Conservation (phyloP, 2,113 vertebrate species). For the Solenodon paradoxus region DNA sequence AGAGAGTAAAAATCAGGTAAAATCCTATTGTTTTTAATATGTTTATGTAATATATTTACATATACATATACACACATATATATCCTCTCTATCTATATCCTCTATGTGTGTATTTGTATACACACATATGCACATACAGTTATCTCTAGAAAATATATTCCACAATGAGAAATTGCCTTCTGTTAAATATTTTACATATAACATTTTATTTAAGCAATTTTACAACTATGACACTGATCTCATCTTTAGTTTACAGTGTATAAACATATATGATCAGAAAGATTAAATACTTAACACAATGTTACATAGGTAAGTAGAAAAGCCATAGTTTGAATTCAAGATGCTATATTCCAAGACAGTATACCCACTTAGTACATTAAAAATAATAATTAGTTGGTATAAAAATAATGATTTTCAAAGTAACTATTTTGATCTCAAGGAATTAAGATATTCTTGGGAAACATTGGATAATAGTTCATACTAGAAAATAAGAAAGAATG, state of each 20-base stretch:
- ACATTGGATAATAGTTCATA: neutral
- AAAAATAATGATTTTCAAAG: neutral
- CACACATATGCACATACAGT: too few species aligned
- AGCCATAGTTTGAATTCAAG: neutral
- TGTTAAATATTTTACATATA: too few species aligned
- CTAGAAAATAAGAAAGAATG: neutral
- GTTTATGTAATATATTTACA: too few species aligned
- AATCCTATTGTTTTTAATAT: too few species aligned
- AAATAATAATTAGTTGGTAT: neutral
- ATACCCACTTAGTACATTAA: neutral
- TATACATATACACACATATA: neutral
- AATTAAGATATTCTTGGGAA: neutral
- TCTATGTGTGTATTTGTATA: too few species aligned
- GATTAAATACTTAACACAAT: neutral
- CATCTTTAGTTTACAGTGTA: neutral
- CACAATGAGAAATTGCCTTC: neutral
- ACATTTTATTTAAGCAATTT: neutral
- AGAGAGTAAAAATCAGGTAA: neutral
- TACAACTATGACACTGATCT: neutral
- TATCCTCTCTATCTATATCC: too few species aligned
- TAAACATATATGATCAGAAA: neutral
- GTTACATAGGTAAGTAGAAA: neutral
- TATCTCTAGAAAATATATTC: neutral
- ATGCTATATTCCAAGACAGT: neutral
- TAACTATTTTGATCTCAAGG: neutral